Evolutionary conservation across 2,888 invertebrate genomes (phyloP).

Genomic region (Eueremaeus valkanovi): DNA sequence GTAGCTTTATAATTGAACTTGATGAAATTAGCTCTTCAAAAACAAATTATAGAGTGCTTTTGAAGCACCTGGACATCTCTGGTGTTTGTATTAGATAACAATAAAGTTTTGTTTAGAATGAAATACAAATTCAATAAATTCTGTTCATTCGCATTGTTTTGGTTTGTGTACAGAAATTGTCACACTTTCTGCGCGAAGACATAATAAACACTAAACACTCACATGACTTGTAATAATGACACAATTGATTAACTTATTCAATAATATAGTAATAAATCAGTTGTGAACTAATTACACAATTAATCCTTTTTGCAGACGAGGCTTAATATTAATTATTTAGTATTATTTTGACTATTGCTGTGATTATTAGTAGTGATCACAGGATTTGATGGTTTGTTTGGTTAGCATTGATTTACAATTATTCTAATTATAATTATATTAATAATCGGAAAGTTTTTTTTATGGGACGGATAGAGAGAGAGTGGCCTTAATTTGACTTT

Average conservation of each 20-base stretch:
- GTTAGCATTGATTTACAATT: slow-evolving; percentile 31
- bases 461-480: slow-evolving; percentile 4
- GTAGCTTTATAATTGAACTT: no score
- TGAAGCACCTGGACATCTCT: no score
- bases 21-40: no score
- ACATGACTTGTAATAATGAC: slow-evolving; percentile 33
- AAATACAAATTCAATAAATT: not conserved
- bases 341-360: no score
- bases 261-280: not conserved
- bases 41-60: no score
- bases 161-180: not conserved
- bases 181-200: slow-evolving; percentile 7
- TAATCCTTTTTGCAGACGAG: slow-evolving; percentile 19
- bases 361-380: slow-evolving; percentile 11
- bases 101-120: not conserved
- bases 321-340: slow-evolving; percentile 3
- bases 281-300: slow-evolving; percentile 36
- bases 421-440: not conserved
- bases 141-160: not conserved
- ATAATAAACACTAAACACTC: slow-evolving; percentile 20
- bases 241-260: slow-evolving; percentile 13
- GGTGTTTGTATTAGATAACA: no score
- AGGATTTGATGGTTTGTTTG: not conserved
- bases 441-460: slow-evolving; percentile 4
- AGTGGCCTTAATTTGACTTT: slow-evolving; percentile 30